Evolutionary conservation across 2,113 vertebrate species (phyloP), one percentile per base, ranked within the genome.

Genomic region (Rattus norvegicus): DNA sequence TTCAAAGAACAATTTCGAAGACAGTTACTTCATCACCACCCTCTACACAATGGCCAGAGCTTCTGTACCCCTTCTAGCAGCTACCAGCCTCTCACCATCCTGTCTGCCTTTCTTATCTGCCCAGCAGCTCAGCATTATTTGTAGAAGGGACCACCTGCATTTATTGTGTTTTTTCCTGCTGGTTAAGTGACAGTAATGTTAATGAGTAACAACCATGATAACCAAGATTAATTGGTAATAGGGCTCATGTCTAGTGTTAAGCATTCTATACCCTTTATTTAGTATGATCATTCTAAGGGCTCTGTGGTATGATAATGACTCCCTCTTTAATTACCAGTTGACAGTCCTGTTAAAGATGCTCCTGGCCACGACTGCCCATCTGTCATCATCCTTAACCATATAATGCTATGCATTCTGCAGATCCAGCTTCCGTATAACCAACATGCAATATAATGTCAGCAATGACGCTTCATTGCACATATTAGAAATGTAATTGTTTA

Each of bases 21-120:
- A n/a, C 4, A 22, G 17, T 8, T 59, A 16, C 0, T 4, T 4
- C 2, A 1, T 1, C 1, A 0, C 2, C 9, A 17, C 33, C 22
- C 7, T 9, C 0, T 2, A 39, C 61, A 24, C 14, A 14, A 0
- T 0, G 26, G 19, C 17, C 14, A 3, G 24, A 9, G 4, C 67
- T 20, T 39, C 77, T 14, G 39, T 69, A 4, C 8, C 86, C 28
- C 3, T 26, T 39, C 36, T 16, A 11, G 28, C n/a, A 33, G 24
- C 16, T 0, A 0, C 59, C 16, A 1, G 20, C 49, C 39, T 36
- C 1, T 17, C 20, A 81, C 36, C 24, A 19, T 36, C 36, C 11
- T 59, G 43, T 33, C 61, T 14, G 54, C 1, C 22, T 49, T 9
- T 16, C n/a, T 79, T 39, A n/a, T 19, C 20, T 30, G 11, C 28